Percentiles rank a stretch among this genome's conserved stretches.
These are phyloP conservation scores for Xenotilapia leptura DNA, from an alignment of 2,113 vertebrate species.

Conservation along the genomic window DNA sequence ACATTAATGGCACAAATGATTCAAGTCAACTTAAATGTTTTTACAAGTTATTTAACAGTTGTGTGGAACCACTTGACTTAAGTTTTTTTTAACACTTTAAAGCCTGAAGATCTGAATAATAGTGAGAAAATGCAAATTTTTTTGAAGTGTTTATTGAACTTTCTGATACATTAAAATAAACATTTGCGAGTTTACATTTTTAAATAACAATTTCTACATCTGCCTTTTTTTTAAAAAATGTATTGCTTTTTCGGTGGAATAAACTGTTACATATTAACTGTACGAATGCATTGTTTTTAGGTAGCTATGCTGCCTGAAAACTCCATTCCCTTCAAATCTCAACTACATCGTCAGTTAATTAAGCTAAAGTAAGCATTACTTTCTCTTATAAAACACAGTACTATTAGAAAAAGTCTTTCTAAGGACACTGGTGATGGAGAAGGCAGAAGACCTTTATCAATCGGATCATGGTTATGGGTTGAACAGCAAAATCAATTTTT, in stretches of 20 bases:
- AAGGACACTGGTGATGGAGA: not conserved
- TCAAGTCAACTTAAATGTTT: not conserved
- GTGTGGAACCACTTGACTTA: not conserved
- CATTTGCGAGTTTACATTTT: not conserved
- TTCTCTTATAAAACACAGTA: not conserved
- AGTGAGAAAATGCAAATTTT: rapidly evolving
- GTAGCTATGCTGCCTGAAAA: not conserved
- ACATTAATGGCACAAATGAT: not conserved
- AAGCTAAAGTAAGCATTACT: not conserved
- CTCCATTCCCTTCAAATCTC: not conserved
- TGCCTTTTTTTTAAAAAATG: rapidly evolving
- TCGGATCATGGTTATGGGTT: not conserved
- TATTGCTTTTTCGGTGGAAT: not conserved
- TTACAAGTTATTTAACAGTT: not conserved
- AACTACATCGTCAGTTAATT: not conserved
- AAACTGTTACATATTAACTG: not conserved
- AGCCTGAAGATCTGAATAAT: not conserved
- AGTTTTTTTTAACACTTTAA: not conserved
- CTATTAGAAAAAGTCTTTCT: not conserved
- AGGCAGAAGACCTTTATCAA: not conserved
- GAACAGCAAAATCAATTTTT: not conserved
- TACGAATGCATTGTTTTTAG: not conserved
- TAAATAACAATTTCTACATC: not conserved
- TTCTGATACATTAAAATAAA: not conserved
- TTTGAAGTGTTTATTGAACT: not conserved